Evolutionary conservation across 2,888 invertebrate genomes (phyloP).

Genomic region (Drosophila paranaensis): DNA sequence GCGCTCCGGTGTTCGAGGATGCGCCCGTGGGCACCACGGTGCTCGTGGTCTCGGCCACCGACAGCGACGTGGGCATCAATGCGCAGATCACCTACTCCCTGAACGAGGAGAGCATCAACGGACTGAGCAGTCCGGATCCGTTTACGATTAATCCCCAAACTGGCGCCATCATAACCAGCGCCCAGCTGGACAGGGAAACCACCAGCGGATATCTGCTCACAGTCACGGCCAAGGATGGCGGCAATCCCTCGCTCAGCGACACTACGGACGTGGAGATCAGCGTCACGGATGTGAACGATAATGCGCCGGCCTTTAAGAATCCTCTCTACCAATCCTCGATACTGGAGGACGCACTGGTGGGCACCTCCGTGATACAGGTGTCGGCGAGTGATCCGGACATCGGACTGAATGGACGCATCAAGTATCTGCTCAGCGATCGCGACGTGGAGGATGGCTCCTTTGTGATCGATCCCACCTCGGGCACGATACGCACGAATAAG

Average conservation of each 20-base stretch:
- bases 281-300: constrained; percentile 98
- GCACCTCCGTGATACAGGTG: constrained; percentile 91
- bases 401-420: constrained; percentile 94
- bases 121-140: constrained; percentile 87
- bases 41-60: constrained; percentile 95
- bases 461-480: constrained; percentile 95
- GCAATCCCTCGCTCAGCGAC: constrained; percentile 94
- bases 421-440: constrained; percentile 90
- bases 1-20: constrained; percentile 96
- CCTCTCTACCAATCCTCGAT: constrained; percentile 93
- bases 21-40: constrained; percentile 96
- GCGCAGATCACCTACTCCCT: constrained; percentile 94
- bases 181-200: constrained; percentile 93
- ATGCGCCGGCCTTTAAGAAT: constrained; percentile 94
- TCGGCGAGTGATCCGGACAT: constrained; percentile 94
- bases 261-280: constrained; percentile 98
- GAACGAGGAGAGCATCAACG: constrained; percentile 88
- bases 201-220: constrained; percentile 93
- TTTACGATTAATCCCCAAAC: constrained; percentile 97
- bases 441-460: constrained; percentile 95
- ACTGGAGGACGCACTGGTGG: constrained; percentile 94
- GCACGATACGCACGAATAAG: constrained; percentile 95
- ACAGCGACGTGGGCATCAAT: constrained; percentile 97
- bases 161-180: constrained; percentile 96
- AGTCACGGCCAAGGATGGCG: constrained; percentile 97